Evolutionary conservation across 2,888 invertebrate genomes (phyloP).

Genomic region (Cephonodes hylas): DNA sequence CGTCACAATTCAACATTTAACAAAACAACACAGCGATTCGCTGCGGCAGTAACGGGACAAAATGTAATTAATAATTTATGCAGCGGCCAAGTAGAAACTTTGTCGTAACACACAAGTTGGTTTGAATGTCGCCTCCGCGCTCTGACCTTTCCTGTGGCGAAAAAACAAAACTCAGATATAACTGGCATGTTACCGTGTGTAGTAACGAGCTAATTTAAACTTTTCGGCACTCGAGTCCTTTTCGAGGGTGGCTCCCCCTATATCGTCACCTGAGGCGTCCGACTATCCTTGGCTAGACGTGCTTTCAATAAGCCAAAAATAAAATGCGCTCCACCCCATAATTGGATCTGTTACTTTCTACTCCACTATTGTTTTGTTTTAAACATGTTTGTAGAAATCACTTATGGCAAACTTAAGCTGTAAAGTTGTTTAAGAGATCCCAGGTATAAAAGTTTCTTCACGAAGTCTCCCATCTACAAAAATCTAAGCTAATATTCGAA

Average conservation of each 20-base stretch:
- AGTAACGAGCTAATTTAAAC: slow-evolving; percentile 81
- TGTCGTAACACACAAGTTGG: slow-evolving; percentile 61
- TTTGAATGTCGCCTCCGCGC: slow-evolving; percentile 27
- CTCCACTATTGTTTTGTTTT: slow-evolving; percentile 8
- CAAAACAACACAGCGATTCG: slow-evolving; percentile 46
- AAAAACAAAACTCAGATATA: slow-evolving; percentile 73
- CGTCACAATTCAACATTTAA: slow-evolving; percentile 28
- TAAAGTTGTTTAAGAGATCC: no score
- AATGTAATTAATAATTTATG: slow-evolving; percentile 33
- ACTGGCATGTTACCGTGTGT: slow-evolving; percentile 69
- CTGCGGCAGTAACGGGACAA: slow-evolving; percentile 29
- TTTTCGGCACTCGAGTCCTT: slow-evolving; percentile 71
- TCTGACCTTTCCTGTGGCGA: slow-evolving; percentile 67
- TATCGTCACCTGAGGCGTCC: slow-evolving; percentile 69
- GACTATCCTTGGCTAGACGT: slow-evolving; percentile 59
- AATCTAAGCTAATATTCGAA: no score
- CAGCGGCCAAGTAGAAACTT: slow-evolving; percentile 55
- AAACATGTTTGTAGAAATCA: neutral
- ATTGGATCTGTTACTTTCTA: slow-evolving; percentile 23
- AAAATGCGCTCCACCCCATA: slow-evolving; percentile 38
- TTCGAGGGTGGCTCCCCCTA: slow-evolving; percentile 56
- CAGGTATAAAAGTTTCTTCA: no score
- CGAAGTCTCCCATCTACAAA: no score
- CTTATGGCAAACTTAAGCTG: no score
- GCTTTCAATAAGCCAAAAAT: slow-evolving; percentile 62